A percentile compares a stretch with the other conserved stretches of the same genome.
phyloP scores from a whole-genome alignment of 2,113 vertebrate genomes.

The Channa argus region DNA sequence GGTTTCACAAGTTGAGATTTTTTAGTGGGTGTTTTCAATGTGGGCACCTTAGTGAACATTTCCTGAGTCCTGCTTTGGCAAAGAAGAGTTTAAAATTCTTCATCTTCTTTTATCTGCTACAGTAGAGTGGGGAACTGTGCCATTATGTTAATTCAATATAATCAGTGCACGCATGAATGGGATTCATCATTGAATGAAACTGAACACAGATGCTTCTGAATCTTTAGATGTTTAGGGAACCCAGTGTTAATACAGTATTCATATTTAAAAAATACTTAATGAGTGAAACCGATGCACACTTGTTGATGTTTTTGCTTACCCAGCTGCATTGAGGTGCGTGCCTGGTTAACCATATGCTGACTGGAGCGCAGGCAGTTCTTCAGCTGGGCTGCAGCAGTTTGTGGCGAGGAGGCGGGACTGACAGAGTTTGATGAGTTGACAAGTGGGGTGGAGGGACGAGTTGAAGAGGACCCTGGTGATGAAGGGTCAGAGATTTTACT shows the following conservation, averaged over 20 bases:
- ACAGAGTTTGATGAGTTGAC: slow-evolving; percentile 70
- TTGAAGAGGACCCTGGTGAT: slow-evolving; percentile 79
- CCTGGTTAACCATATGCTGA: slow-evolving; percentile 85
- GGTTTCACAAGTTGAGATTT: too few species aligned
- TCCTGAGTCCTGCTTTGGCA: too few species aligned
- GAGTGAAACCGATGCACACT: background rate
- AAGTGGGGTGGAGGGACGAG: slow-evolving; percentile 77
- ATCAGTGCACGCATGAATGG: background rate
- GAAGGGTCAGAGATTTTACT: slow-evolving; percentile 73
- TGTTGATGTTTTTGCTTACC: slow-evolving; percentile 77
- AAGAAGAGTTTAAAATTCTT: too few species aligned
- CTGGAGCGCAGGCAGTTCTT: slow-evolving; percentile 88
- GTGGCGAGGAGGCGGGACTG: slow-evolving; percentile 84
- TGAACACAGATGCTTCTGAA: too few species aligned
- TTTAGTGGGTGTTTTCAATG: too few species aligned
- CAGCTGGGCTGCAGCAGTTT: slow-evolving; percentile 83
- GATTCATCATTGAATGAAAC: slow-evolving; percentile 2
- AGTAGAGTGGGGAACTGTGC: background rate
- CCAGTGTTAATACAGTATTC: slow-evolving; percentile 4
- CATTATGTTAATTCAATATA: slow-evolving; percentile 12
- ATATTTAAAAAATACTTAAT: background rate
- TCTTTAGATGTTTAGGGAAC: background rate
- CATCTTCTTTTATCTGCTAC: background rate
- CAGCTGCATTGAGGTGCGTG: slow-evolving; percentile 86
- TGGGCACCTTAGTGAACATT: too few species aligned